Base-by-base conservation (phyloP, 2,113 vertebrate genomes). In the Crotalus tigris region DNA sequence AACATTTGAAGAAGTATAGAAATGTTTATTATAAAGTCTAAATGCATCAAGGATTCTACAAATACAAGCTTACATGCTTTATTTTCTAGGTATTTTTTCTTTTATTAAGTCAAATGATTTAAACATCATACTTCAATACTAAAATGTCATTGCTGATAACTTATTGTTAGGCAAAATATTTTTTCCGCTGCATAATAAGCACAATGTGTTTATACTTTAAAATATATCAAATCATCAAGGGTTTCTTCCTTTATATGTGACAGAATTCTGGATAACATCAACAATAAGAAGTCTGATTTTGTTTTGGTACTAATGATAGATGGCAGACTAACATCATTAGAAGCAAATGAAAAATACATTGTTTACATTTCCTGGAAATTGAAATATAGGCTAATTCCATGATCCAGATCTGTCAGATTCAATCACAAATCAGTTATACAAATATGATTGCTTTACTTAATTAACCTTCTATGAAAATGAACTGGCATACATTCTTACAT, bases 391-490 rank as follows among this genome's bases (percentile, higher is more conserved):
- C 24, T 49, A 75, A 57, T 55, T 55, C 10, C 44, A 17, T 75
- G 51, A 55, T 49, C n/a, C 24, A 61, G 87, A 49, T 5, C 39
- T 61, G 3, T 88, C 46, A 54, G 19, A 9, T 53, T 92, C 33
- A 23, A 91, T 93, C 89, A 26, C 88, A 95, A 96, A 90, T 1
- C 17, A 61, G 2, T n/a, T 0, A 85, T 92, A 95, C 19, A 55
- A 95, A 91, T n/a, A 5, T 5, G 19, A 23, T 23, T 59, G n/a
- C 49, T 57, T 49, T 46, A 64, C 85, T 90, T 93, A 85, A 17
- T 57, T 89, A 49, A 58, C 10, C 1, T 86, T 24, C 91, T n/a
- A 89, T 21, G 90, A 2, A 90, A 92, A 92, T 6, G 88, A 90
- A 1, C 19, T 23, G 53, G 64, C 11, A 46, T 23, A 55, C 8